A percentile compares a stretch with the other conserved stretches of the same genome.
Evolutionary conservation across 2,797 vertebrate species (phyloP).

Genomic region (Erpetoichthys calabaricus): DNA sequence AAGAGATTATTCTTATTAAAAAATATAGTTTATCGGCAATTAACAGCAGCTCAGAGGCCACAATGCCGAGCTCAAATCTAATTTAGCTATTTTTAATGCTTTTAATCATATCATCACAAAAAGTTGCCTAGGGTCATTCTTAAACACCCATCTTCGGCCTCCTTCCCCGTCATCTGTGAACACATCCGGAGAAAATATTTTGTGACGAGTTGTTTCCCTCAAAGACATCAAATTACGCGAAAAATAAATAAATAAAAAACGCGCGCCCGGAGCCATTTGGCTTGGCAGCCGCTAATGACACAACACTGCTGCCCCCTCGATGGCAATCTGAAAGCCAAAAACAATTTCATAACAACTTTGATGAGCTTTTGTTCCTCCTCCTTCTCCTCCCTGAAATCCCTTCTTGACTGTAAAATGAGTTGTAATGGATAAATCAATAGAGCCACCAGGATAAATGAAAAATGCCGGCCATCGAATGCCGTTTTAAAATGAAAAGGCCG

Average conservation of each 20-base stretch:
- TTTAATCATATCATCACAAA: conserved; percentile 48
- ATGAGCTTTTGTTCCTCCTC: conserved; percentile 6
- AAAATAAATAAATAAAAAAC: too few relatives aligned
- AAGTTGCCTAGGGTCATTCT: conserved; percentile 42
- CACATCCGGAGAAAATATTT: conserved; percentile 15
- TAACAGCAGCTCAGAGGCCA: conserved; percentile 35
- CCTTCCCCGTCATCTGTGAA: conserved; percentile 35
- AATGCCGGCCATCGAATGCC: not conserved
- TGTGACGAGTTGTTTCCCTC: conserved; percentile 2
- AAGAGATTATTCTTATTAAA: conserved; percentile 30
- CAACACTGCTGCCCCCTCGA: too few relatives aligned
- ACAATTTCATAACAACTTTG: conserved; percentile 29
- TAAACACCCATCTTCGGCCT: conserved; percentile 22
- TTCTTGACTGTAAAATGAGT: not conserved
- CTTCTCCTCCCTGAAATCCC: not conserved
- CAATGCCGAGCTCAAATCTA: conserved; percentile 40
- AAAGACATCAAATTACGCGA: not conserved
- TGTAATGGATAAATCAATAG: not conserved
- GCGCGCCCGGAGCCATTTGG: too few relatives aligned
- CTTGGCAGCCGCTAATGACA: too few relatives aligned
- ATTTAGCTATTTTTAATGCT: conserved; percentile 41
- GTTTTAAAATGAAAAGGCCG: not conserved
- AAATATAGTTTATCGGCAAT: conserved; percentile 47
- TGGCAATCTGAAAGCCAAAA: conserved; percentile 7
- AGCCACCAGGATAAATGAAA: not conserved